Conservation (phyloP, 2,797 vertebrate genomes). For the Sebastes melanostomus region DNA sequence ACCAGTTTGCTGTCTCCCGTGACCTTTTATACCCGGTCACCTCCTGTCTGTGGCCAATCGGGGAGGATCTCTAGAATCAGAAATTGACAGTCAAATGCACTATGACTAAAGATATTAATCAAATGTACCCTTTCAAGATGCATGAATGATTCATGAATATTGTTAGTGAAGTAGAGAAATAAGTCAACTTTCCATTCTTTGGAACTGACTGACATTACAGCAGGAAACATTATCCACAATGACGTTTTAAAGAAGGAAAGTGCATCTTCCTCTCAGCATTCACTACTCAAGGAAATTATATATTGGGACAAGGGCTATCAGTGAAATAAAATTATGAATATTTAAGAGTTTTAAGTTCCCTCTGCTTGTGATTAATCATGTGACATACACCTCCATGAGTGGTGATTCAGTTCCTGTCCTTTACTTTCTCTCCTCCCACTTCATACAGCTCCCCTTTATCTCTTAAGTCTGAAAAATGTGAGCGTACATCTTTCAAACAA, state of each 20-base stretch:
- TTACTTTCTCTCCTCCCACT: slow-evolving; percentile 21
- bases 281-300: background rate
- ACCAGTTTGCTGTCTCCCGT: background rate
- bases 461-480: slow-evolving; percentile 15
- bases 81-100: background rate
- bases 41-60: background rate
- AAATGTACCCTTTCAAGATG: background rate
- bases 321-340: background rate
- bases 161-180: background rate
- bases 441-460: slow-evolving; percentile 29
- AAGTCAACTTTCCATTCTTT: background rate
- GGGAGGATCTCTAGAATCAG: background rate
- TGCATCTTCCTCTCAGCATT: background rate
- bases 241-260: background rate
- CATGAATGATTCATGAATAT: background rate
- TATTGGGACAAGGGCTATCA: background rate
- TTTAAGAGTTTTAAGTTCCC: background rate
- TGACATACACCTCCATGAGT: background rate
- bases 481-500: slow-evolving; percentile 20
- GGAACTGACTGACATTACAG: too few relatives aligned
- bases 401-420: background rate
- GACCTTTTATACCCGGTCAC: background rate
- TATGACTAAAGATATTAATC: background rate
- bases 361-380: background rate
- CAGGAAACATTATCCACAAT: too few relatives aligned